Base-by-base conservation (phyloP, 2,113 vertebrate genomes). In the Synodontis membranacea region DNA sequence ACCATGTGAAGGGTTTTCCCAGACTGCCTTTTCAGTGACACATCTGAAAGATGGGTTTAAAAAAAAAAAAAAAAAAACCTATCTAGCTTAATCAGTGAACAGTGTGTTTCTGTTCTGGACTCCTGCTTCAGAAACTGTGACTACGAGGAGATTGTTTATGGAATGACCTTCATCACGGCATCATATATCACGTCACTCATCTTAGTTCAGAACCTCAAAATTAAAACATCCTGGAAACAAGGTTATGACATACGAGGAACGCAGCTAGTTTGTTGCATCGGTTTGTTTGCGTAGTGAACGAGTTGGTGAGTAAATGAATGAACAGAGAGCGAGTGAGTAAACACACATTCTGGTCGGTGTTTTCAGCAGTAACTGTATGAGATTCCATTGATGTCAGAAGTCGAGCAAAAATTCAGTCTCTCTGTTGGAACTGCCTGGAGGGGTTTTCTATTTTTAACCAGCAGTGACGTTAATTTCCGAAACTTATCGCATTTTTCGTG, bases 381-480 rank as follows among this genome's bases (percentile, higher is more conserved):
- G 52, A 50, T 82, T 74, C 60, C 66, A 82, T n/a, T 75, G 34
- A 82, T 31, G 80, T 82, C 42, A 80, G 23, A 80, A 80, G 42
- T 62, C 5, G 11, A 82, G 54, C 11, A 78, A 39, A 42, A 54
- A 50, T 62, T 64, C 39, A 25, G 34, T 9, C 31, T 37, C 31
- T 34, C 21, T 76, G 56, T 76, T 78, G 44, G 39, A 50, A 64
- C 37, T 54, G 62, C n/a, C 54, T 76, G 46, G 21, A 72, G 44
- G 44, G 68, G 34, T 66, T 56, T 39, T 52, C 75, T 84, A 68
- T 86, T 86, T 85, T 89, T 88, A 80, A 48, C 72, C 21, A 3
- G 17, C 25, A 42, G 28, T 70, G 87, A 75, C 54, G 44, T 75
- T 28, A 66, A 28, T 42, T 81, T 58, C 15, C 23, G 74, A 39